Conservation (phyloP, 2,888 invertebrate species). For the Amphipyra tragopoginis region DNA sequence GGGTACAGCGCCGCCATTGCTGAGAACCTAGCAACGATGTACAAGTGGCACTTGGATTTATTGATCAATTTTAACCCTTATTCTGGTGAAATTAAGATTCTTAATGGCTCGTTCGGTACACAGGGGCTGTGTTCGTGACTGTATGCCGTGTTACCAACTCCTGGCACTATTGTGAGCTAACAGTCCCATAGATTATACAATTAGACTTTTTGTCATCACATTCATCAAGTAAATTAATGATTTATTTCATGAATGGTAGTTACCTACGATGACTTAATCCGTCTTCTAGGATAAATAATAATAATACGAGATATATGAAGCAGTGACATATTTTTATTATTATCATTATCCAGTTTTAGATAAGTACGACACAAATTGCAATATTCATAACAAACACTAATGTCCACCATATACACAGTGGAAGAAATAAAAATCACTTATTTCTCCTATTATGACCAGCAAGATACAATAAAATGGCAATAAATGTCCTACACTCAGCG, state of each 20-base stretch:
- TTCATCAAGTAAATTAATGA: slow-evolving; percentile 45
- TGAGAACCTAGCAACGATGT: slow-evolving; percentile 28
- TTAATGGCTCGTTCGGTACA: not conserved
- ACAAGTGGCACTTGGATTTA: slow-evolving; percentile 5
- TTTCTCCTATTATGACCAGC: too few relatives aligned
- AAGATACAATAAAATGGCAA: too few relatives aligned
- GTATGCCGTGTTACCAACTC: slow-evolving; percentile 35
- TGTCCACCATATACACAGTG: slow-evolving; percentile 2
- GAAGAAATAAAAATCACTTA: not conserved
- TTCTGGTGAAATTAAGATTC: not conserved
- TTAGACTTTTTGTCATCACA: slow-evolving; percentile 49
- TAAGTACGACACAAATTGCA: slow-evolving; percentile 6
- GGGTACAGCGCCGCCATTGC: slow-evolving; percentile 20
- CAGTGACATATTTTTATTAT: slow-evolving; percentile 7
- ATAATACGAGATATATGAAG: not conserved
- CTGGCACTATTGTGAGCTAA: slow-evolving; percentile 41
- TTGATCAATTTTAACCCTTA: slow-evolving; percentile 18
- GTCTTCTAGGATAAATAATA: slow-evolving; percentile 10
- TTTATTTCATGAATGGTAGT: slow-evolving; percentile 32
- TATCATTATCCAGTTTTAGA: too few relatives aligned
- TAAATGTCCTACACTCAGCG: slow-evolving; percentile 6
- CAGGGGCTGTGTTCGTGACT: slow-evolving; percentile 39
- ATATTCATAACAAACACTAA: slow-evolving; percentile 5
- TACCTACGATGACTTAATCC: slow-evolving; percentile 12
- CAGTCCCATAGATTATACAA: slow-evolving; percentile 48